Percentiles rank a stretch among this genome's conserved stretches.
Conservation (phyloP, 2,797 vertebrate genomes). For the Sciurus carolinensis region DNA sequence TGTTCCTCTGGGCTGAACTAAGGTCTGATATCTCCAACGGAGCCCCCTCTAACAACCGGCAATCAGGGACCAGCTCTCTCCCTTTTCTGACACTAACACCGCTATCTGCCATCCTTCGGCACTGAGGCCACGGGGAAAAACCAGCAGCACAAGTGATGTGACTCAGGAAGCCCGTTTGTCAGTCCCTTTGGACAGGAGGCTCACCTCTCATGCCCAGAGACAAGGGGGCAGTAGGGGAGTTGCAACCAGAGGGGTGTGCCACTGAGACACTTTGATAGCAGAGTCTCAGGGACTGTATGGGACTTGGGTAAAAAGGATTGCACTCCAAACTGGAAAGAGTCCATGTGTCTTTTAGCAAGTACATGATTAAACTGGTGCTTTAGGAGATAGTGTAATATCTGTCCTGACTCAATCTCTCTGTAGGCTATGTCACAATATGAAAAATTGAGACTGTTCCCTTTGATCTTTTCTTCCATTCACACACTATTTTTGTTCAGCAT, state of each 20-base stretch:
- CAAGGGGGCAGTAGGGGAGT: neutral
- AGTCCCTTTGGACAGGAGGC: neutral
- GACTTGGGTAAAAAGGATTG: fast-evolving
- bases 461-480: neutral
- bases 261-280: neutral
- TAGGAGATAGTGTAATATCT: neutral
- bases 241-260: too few species aligned
- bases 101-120: neutral
- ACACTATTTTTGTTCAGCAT: neutral
- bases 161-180: neutral
- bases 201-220: neutral
- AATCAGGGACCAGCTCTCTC: neutral
- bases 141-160: neutral
- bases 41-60: too few species aligned
- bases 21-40: neutral
- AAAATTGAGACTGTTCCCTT: neutral
- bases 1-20: neutral
- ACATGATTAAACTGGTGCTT: neutral
- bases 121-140: neutral
- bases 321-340: neutral
- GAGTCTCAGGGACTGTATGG: neutral
- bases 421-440: fast-evolving
- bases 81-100: neutral
- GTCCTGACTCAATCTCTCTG: fast-evolving
- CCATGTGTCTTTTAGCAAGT: fast-evolving